Evolutionary conservation across 2,888 invertebrate genomes (phyloP).

Genomic region (Steinernema carpocapsae): DNA sequence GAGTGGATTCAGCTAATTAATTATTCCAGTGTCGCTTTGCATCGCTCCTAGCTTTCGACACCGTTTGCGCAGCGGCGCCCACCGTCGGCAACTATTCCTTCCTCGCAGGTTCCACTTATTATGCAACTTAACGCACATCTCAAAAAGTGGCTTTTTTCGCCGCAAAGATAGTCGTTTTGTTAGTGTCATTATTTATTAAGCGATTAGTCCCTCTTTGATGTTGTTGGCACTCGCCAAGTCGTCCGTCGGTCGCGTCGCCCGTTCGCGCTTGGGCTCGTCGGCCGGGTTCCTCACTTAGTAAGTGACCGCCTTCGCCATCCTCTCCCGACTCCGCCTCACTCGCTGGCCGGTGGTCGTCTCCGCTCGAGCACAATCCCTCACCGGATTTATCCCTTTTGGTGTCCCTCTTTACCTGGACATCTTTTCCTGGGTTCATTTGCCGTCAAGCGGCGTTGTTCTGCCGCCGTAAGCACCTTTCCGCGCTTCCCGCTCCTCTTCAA

Average conservation of each 20-base stretch:
- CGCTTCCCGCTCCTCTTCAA: background rate
- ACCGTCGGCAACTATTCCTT: constrained; percentile 19
- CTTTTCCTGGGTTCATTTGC: constrained; percentile 27
- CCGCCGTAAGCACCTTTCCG: background rate
- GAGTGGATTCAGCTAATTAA: constrained; percentile 19
- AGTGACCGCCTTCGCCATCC: constrained; percentile 28
- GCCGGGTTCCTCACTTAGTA: constrained; percentile 5
- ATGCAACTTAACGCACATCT: constrained; percentile 7
- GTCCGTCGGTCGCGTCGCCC: constrained; percentile 7
- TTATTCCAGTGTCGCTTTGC: constrained; percentile 12
- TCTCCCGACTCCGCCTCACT: constrained; percentile 28
- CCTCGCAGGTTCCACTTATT: constrained; percentile 1
- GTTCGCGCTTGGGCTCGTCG: constrained; percentile 29
- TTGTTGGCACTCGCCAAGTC: constrained; percentile 31
- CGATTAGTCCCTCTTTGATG: constrained; percentile 35
- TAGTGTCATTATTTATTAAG: constrained; percentile 33
- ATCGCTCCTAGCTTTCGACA: background rate
- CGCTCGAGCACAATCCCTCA: constrained; percentile 33
- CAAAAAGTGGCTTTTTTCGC: constrained; percentile 4
- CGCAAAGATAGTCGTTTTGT: background rate
- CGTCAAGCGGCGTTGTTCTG: background rate
- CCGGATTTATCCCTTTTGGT: constrained; percentile 26
- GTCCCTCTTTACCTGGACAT: constrained; percentile 28
- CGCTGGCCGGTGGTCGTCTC: constrained; percentile 26
- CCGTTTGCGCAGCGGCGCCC: background rate